These are phyloP conservation scores for Drosophila mauritiana DNA, from an alignment of 1,140 invertebrate genomes.

Conservation along the genomic window DNA sequence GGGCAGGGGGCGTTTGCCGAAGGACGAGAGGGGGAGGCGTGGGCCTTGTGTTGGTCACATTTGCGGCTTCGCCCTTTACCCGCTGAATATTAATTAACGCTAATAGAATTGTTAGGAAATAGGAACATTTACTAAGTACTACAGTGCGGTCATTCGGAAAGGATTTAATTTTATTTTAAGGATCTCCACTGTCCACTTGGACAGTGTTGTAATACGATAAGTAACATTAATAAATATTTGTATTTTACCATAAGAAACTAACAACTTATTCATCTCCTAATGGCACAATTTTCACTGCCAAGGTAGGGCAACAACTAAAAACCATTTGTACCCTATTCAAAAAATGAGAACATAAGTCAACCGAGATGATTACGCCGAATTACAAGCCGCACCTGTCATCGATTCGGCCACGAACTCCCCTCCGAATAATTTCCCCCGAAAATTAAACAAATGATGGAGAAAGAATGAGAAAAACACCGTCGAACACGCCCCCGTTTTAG, in stretches of 20 bases:
- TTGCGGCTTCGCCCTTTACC: slow-evolving; percentile 52
- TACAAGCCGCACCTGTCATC: slow-evolving; percentile 67
- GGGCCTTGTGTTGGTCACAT: slow-evolving; percentile 55
- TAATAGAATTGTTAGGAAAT: slow-evolving; percentile 72
- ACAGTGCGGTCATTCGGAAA: not conserved
- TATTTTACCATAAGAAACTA: too few species aligned
- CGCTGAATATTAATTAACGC: slow-evolving; percentile 79
- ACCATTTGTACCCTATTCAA: not conserved
- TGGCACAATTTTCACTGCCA: not conserved
- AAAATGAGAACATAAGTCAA: slow-evolving; percentile 25
- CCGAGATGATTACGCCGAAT: slow-evolving; percentile 34
- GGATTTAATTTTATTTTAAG: not conserved
- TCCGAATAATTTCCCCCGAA: slow-evolving; percentile 35
- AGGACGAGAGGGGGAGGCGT: not conserved
- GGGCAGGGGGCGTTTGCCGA: slow-evolving; percentile 13
- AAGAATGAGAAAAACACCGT: not conserved
- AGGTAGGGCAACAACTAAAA: not conserved
- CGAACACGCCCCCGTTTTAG: slow-evolving; percentile 45
- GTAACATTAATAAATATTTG: too few species aligned
- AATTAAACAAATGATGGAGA: slow-evolving; percentile 25
- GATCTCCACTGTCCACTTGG: not conserved
- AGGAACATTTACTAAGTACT: slow-evolving; percentile 19
- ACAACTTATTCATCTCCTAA: not conserved
- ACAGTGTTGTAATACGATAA: too few species aligned
- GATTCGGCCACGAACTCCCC: slow-evolving; percentile 17